phyloP scores from a whole-genome alignment of 1,140 invertebrate species.

The Pogonomyrmex barbatus region DNA sequence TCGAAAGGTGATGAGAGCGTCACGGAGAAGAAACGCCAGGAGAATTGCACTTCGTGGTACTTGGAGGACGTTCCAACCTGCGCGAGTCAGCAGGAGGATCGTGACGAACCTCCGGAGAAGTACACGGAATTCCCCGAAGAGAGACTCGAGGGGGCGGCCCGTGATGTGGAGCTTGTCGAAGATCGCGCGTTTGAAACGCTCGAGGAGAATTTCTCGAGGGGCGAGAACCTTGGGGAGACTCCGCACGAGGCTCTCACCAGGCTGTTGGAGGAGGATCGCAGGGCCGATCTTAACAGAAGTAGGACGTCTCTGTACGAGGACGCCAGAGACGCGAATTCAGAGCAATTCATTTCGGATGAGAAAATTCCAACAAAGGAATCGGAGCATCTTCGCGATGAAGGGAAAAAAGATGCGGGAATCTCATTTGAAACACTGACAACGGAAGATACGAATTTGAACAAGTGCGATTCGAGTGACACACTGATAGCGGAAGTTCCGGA shows the following conservation, averaged over 20 bases:
- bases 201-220: slow-evolving; percentile 48
- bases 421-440: slow-evolving; percentile 61
- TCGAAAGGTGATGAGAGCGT: slow-evolving; percentile 80
- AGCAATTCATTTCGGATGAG: slow-evolving; percentile 30
- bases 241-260: slow-evolving; percentile 44
- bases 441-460: slow-evolving; percentile 77
- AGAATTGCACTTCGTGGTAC: slow-evolving; percentile 82
- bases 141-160: slow-evolving; percentile 48
- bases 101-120: slow-evolving; percentile 33
- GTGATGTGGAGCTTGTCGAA: slow-evolving; percentile 40
- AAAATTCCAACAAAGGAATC: background rate
- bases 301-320: slow-evolving; percentile 78
- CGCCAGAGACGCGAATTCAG: slow-evolving; percentile 69
- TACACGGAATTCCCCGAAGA: slow-evolving; percentile 52
- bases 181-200: background rate
- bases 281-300: slow-evolving; percentile 67
- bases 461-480: slow-evolving; percentile 83
- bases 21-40: slow-evolving; percentile 77
- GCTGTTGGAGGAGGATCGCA: slow-evolving; percentile 63
- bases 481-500: slow-evolving; percentile 80
- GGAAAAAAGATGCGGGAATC: slow-evolving; percentile 46
- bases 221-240: slow-evolving; percentile 4
- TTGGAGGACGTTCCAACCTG: slow-evolving; percentile 74
- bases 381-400: background rate
- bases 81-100: slow-evolving; percentile 47